Evolutionary conservation across 2,797 vertebrate genomes (phyloP), one percentile per base, ranked within the genome.

Genomic region (Darevskia mixta): DNA sequence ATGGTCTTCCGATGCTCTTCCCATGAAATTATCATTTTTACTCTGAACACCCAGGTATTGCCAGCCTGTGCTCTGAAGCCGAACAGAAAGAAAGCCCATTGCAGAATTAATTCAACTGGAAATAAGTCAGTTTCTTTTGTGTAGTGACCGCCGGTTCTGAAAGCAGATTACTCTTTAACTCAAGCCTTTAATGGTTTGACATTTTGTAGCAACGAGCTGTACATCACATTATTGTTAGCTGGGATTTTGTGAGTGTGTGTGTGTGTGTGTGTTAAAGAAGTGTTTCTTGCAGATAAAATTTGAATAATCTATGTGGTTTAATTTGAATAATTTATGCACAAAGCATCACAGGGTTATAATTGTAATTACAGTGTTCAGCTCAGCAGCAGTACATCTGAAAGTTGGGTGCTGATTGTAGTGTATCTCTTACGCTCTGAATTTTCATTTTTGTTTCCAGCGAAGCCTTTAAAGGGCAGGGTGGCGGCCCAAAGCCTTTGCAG

Each of bases 291-390:
- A 96, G 96, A 96, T 96, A 96, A 96, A 95, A 94, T 95, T 95
- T 96, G 95, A 97, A 96, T 96, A 97, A 97, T 97, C 96, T 91
- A 92, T 93, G 94, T 92, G 86, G 89, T 76, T 84, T 78, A 90
- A 97, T 97, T 97, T 97, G 94, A 97, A 97, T 97, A 97, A 97
- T 97, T 96, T 96, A 97, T 97, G 96, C 96, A 96, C 90, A 94
- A 95, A 94, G 87, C 84, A 87, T 86, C 90, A 92, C 92, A 92
- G 93, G 96, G 90, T 91, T 96, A 90, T 96, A 96, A 97, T 96
- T 97, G 94, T 96, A 97, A 96, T 97, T 96, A 97, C n/a, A 94
- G 90, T 88, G 92, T 93, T 96, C 91, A 91, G 91, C 89, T 97
- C 91, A 85, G 93, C 86, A 90, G 93, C 92, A 93, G 91, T 91